Percentiles rank a stretch among this genome's conserved stretches.
phyloP scores from a whole-genome alignment of 2,888 invertebrate genomes.

The Rhodophaea formosa region DNA sequence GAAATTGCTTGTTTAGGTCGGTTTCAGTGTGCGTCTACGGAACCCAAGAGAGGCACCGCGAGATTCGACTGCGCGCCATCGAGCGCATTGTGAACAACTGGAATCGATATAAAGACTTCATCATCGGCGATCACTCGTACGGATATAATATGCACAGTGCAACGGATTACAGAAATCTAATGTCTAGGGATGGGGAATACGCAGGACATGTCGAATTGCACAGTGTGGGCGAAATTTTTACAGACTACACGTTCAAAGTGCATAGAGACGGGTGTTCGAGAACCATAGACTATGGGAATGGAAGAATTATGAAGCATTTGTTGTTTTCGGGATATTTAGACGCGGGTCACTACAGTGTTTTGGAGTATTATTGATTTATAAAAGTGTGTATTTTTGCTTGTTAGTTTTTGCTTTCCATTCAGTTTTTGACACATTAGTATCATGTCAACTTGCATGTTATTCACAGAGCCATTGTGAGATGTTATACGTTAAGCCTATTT shows the following conservation, averaged over 20 bases:
- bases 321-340: slow-evolving; percentile 67
- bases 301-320: slow-evolving; percentile 54
- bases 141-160: slow-evolving; percentile 43
- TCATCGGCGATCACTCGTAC: slow-evolving; percentile 67
- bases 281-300: slow-evolving; percentile 65
- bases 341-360: slow-evolving; percentile 70
- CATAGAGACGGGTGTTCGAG: slow-evolving; percentile 52
- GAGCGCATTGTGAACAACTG: slow-evolving; percentile 61
- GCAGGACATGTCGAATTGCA: slow-evolving; percentile 71
- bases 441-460: background rate
- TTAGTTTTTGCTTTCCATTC: slow-evolving; percentile 24
- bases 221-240: slow-evolving; percentile 57
- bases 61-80: slow-evolving; percentile 57
- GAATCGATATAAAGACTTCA: slow-evolving; percentile 66
- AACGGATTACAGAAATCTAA: slow-evolving; percentile 52
- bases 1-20: slow-evolving; percentile 69
- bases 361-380: slow-evolving; percentile 50
- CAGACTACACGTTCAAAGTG: slow-evolving; percentile 62
- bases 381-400: slow-evolving; percentile 9
- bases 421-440: background rate
- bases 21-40: slow-evolving; percentile 61
- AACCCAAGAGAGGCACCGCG: slow-evolving; percentile 63
- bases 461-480: too few relatives aligned
- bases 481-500: too few relatives aligned
- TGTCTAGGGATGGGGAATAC: slow-evolving; percentile 66